Conservation (phyloP, 2,888 invertebrate genomes). For the Heteromurus nitidus region DNA sequence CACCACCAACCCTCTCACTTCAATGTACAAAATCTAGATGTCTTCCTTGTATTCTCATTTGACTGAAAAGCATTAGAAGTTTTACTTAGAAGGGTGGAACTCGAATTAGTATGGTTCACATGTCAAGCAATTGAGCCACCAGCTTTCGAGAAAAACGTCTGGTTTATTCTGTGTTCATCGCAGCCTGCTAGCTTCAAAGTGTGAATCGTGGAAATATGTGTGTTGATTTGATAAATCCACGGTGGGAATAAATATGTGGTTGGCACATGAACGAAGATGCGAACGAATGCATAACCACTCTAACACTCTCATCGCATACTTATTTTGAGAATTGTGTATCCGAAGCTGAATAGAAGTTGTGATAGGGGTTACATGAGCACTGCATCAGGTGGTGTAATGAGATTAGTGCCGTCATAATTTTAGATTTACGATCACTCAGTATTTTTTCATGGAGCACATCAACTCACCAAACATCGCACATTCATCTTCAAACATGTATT, state of each 20-base stretch:
- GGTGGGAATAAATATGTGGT: background rate
- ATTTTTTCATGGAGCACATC: background rate
- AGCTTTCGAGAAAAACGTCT: too few species aligned
- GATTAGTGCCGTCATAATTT: conserved; percentile 13
- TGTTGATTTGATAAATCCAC: background rate
- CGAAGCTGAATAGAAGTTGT: background rate
- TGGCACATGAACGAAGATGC: background rate
- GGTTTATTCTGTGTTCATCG: too few species aligned
- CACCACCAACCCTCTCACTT: too few species aligned
- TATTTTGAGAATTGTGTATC: too few species aligned
- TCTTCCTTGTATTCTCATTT: too few species aligned
- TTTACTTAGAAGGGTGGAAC: too few species aligned
- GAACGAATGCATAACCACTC: background rate
- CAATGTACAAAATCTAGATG: too few species aligned
- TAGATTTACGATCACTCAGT: conserved; percentile 10
- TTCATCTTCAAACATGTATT: background rate
- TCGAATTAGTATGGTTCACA: too few species aligned
- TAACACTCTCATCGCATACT: background rate
- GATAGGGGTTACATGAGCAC: background rate
- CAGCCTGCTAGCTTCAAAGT: too few species aligned
- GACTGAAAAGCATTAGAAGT: too few species aligned
- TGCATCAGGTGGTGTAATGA: conserved; percentile 3
- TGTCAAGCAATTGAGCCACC: too few species aligned
- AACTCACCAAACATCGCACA: background rate
- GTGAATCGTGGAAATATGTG: background rate